Percentiles rank a stretch among this genome's conserved stretches.
These are phyloP conservation scores for Anisognathus igniventris DNA, from an alignment of 2,797 vertebrate genomes.

Conservation along the genomic window DNA sequence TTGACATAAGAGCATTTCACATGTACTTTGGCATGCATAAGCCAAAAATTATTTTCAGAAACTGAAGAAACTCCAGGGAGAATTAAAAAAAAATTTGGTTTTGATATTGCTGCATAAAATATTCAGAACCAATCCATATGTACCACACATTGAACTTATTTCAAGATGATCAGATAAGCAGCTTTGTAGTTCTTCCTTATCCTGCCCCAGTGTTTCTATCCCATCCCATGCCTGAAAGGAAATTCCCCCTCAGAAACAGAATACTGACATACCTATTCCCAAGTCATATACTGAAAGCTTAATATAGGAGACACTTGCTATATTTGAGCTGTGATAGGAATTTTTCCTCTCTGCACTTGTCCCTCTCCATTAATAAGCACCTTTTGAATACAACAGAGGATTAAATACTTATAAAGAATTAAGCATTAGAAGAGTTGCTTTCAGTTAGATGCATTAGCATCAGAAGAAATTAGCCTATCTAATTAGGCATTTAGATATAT, in stretches of 20 bases:
- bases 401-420: neutral
- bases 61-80: neutral
- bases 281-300: neutral
- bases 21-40: neutral
- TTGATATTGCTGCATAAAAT: neutral
- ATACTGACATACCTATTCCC: neutral
- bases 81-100: neutral
- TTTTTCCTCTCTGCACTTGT: neutral
- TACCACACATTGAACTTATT: neutral
- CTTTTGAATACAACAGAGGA: neutral
- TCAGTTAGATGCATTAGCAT: neutral
- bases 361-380: neutral
- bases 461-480: neutral
- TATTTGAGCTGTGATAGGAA: neutral
- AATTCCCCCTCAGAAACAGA: neutral
- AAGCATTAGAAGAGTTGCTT: neutral
- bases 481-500: neutral
- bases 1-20: neutral
- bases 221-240: neutral
- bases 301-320: neutral
- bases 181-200: neutral
- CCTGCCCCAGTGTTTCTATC: neutral
- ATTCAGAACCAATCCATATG: neutral
- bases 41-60: neutral
- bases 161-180: neutral